Conservation (phyloP, 2,888 invertebrate species). For the Bellardia pandia region DNA sequence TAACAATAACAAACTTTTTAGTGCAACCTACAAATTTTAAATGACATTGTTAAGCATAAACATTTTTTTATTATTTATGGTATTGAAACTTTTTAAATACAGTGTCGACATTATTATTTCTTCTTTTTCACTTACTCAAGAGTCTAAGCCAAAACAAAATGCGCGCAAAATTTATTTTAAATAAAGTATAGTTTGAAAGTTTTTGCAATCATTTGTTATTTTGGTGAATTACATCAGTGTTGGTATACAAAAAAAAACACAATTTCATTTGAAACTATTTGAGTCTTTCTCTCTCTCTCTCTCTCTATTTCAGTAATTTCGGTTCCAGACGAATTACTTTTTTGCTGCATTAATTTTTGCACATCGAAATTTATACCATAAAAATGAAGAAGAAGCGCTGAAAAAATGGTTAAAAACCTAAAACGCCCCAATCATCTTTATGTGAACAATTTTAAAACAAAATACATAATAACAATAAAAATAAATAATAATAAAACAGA, state of each 20-base stretch:
- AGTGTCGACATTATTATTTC: not conserved
- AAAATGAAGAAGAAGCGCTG: not conserved
- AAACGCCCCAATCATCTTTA: constrained; percentile 10
- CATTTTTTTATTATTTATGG: constrained; percentile 33
- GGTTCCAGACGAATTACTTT: constrained; percentile 39
- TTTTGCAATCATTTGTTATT: constrained; percentile 34
- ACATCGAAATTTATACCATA: constrained; percentile 13
- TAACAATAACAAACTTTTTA: constrained; percentile 17
- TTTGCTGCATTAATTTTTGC: constrained; percentile 24
- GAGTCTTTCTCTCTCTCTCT: constrained; percentile 16
- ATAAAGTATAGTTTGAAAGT: constrained; percentile 4
- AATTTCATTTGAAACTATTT: constrained; percentile 7
- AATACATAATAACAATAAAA: not conserved
- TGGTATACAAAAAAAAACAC: not conserved
- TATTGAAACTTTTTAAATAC: constrained; percentile 51
- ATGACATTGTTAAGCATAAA: constrained; percentile 56
- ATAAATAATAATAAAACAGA: not conserved
- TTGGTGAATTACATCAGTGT: constrained; percentile 57
- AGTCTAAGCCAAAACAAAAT: not conserved
- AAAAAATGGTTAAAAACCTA: not conserved
- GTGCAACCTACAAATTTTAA: constrained; percentile 48
- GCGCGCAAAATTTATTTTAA: constrained; percentile 29
- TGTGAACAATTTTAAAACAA: not conserved
- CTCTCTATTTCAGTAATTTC: not conserved
- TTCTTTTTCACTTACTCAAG: not conserved